Evolutionary conservation across 2,888 invertebrate species (phyloP), one percentile per base, ranked within the genome.

Genomic region (Zootermopsis nevadensis): DNA sequence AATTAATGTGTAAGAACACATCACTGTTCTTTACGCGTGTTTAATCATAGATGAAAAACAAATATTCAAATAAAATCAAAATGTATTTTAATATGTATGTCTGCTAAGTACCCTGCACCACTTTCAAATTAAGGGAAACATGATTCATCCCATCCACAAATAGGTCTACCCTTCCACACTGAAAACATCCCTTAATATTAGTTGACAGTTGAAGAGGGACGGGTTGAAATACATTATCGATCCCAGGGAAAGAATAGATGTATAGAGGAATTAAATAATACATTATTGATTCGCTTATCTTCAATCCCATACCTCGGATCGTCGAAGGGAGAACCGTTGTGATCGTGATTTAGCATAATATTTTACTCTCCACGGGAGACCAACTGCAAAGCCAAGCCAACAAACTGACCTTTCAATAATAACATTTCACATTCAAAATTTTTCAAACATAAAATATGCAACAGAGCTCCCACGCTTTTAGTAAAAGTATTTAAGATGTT

Each of bases 211-310:
- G 27, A 60, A 6, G 0, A 60, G 27, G 60, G 60, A 12, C 12
- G 27, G n/a, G 60, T 15, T 27, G 60, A n/a, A 60, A 60, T n/a
- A 8, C 60, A 60, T 60, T n/a, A 60, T 60, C 27, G 60, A 60
- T n/a, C 48, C 6, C 27, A 10, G 60, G 15, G n/a, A 15, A 60
- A 60, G n/a, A 60, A 60, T 60, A 27, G n/a, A 60, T 15, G 60
- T 27, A 60, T 27, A 60, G n/a, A 60, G 60, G n/a, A n/a, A 60
- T 2, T n/a, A 60, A 60, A 60, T 60, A 60, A 60, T 60, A 60
- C 60, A 60, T 60, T 60, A 60, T 60, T 60, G 60, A 60, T 60
- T 60, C n/a, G n/a, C 60, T 60, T 60, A 60, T 60, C 60, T 60
- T 27, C 60, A 60, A n/a, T 60, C 6, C 60, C 60, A 60, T 60